phyloP scores from a whole-genome alignment of 2,888 invertebrate species.

The Penaeus monodon region DNA sequence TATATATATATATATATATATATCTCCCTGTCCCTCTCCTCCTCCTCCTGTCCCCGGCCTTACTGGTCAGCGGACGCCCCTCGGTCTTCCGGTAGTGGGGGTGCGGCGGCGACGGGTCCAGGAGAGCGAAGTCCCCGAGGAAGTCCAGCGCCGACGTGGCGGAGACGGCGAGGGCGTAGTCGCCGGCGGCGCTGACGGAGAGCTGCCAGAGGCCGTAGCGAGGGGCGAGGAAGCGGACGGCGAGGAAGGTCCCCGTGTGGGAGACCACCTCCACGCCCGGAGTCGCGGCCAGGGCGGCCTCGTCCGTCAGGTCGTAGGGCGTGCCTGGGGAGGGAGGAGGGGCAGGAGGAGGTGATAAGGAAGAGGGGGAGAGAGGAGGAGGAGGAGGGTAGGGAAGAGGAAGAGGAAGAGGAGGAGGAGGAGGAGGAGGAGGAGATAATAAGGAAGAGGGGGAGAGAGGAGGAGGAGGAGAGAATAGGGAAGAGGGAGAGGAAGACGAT shows the following conservation, averaged over 20 bases:
- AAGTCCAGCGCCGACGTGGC: constrained; percentile 44
- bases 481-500: too few relatives aligned
- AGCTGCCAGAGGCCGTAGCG: constrained; percentile 35
- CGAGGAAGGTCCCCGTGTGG: constrained; percentile 35
- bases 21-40: too few relatives aligned
- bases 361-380: too few relatives aligned
- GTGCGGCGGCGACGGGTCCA: constrained; percentile 49
- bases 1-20: too few relatives aligned
- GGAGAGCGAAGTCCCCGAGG: constrained; percentile 35
- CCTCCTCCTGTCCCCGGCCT: neutral
- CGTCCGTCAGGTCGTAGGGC: constrained; percentile 31
- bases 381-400: too few relatives aligned
- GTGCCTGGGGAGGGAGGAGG: neutral
- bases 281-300: neutral
- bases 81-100: constrained; percentile 35
- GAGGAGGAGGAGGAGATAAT: too few relatives aligned
- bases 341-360: too few relatives aligned
- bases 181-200: neutral
- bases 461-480: too few relatives aligned
- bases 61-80: constrained; percentile 43
- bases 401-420: too few relatives aligned
- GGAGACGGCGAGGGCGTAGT: constrained; percentile 25
- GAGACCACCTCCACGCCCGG: constrained; percentile 23
- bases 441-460: too few relatives aligned
- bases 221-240: constrained; percentile 25